A percentile compares a stretch with the other conserved stretches of the same genome.
These are phyloP conservation scores for Netta rufina DNA, from an alignment of 2,797 vertebrate species.

Conservation along the genomic window DNA sequence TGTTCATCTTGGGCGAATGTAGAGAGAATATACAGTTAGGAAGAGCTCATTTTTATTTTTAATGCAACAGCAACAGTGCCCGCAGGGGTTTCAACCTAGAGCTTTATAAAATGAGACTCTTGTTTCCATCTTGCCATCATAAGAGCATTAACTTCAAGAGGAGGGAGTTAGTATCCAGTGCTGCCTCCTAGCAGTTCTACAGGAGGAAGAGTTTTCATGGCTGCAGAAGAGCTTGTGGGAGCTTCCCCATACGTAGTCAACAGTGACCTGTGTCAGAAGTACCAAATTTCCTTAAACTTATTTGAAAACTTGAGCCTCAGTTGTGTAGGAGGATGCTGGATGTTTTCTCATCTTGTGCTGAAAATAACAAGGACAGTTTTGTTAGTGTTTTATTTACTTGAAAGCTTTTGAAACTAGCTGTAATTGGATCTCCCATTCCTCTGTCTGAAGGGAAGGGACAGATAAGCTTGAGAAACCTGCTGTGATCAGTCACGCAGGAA, in stretches of 20 bases:
- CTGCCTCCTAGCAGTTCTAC: neutral
- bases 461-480: neutral
- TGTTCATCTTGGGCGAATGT: neutral
- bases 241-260: neutral
- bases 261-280: neutral
- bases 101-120: neutral
- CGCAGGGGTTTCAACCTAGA: too few relatives aligned
- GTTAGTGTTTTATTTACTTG: neutral
- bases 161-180: neutral
- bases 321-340: neutral
- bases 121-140: neutral
- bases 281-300: neutral
- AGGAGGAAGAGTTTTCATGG: neutral
- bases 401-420: neutral
- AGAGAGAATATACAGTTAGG: neutral
- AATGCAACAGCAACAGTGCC: neutral
- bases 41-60: neutral
- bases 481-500: neutral
- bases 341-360: neutral
- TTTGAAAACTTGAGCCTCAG: neutral
- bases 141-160: neutral
- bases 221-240: neutral
- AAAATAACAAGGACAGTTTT: neutral
- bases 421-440: neutral
- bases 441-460: neutral